Conservation (phyloP, 2,113 vertebrate genomes). For the Tympanuchus pallidicinctus region DNA sequence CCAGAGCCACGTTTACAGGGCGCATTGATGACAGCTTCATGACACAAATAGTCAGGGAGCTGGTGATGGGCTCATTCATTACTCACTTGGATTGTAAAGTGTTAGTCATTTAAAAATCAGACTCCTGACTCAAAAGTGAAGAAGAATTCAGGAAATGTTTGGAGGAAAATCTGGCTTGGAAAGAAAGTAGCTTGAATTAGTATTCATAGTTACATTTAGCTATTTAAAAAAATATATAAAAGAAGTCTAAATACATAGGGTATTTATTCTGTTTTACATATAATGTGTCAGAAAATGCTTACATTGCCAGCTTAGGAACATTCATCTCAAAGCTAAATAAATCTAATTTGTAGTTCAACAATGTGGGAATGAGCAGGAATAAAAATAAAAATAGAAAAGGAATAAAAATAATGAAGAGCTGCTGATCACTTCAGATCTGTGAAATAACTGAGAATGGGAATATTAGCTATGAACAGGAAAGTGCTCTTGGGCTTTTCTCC, state of each 20-base stretch:
- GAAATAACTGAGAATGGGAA: neutral
- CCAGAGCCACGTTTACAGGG: too few relatives aligned
- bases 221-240: neutral
- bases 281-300: slow-evolving; percentile 32
- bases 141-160: slow-evolving; percentile 12
- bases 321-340: neutral
- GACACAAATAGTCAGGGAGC: too few relatives aligned
- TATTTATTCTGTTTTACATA: neutral
- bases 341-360: neutral
- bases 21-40: too few relatives aligned
- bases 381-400: neutral
- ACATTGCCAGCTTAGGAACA: neutral
- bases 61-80: too few relatives aligned
- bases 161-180: neutral
- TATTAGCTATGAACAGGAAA: neutral
- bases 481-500: neutral
- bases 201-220: neutral
- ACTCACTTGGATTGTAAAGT: neutral
- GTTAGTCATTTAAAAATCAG: slow-evolving; percentile 53
- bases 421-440: neutral
- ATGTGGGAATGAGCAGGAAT: neutral
- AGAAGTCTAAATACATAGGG: neutral
- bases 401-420: neutral
- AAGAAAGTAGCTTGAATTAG: neutral
- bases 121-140: neutral